Evolutionary conservation across 2,888 invertebrate genomes (phyloP), one percentile per base, ranked within the genome.

Genomic region (Agrochola circellaris): DNA sequence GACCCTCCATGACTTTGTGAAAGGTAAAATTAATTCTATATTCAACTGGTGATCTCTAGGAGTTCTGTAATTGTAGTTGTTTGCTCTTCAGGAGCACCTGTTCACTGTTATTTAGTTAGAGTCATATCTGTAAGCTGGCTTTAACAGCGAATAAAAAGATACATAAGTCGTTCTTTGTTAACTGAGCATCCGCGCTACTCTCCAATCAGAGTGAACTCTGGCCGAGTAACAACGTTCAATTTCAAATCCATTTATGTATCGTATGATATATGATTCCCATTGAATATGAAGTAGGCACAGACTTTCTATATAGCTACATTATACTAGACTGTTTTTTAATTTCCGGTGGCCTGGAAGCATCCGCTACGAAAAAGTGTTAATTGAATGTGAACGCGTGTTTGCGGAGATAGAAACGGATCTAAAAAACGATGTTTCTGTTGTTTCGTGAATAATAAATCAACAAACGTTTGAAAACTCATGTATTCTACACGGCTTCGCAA

Each of bases 311-410:
- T n/a, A 88, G 71, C 58, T 90, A 87, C 90, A 92, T 66, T 66
- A 71, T 87, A 89, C 89, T 90, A 93, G 93, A 93, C 94, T 94
- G 93, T 94, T 95, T 95, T 91, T 96, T 95, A 95, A 96, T 96
- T 96, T 96, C 96, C 95, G 95, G 93, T 90, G 90, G 91, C 90
- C 92, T 91, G 92, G 91, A 88, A 90, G 90, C 92, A 92, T 95
- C 94, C 95, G 93, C 91, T 90, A 90, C 92, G 94, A 95, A 95
- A 95, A 95, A 95, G 92, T 95, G 93, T 94, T 95, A 94, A 96
- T 95, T 95, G 94, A 95, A 94, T 94, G 90, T 91, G 91, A 92
- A 92, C 89, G 87, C 90, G 88, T 89, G 88, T 89, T 84, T 81
- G 89, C 88, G 87, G 88, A 88, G 86, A 89, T 90, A 89, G 87